Conservation (phyloP, 2,113 vertebrate species). For the Bos indicus region DNA sequence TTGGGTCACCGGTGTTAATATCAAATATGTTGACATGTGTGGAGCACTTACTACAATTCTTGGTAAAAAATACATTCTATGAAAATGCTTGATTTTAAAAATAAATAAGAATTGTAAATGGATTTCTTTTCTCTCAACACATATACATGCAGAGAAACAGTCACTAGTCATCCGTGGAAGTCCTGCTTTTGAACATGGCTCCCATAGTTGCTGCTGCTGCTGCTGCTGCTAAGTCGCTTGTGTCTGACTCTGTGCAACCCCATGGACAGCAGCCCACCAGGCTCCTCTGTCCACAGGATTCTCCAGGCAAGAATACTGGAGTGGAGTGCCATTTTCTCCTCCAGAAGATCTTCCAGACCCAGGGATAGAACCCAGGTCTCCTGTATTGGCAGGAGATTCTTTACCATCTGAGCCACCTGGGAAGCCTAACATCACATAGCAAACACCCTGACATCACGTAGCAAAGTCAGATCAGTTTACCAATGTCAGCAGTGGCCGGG, state of each 20-base stretch:
- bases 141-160: background rate
- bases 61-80: background rate
- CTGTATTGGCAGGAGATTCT: background rate
- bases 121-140: background rate
- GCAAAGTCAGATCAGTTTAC: background rate
- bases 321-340: background rate
- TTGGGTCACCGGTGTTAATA: background rate
- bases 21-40: background rate
- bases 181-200: accelerated
- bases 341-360: background rate
- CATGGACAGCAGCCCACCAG: background rate
- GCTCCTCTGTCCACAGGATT: background rate
- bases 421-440: background rate
- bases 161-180: accelerated
- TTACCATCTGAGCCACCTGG: background rate
- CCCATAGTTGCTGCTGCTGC: accelerated
- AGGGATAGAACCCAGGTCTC: background rate
- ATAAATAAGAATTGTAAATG: background rate
- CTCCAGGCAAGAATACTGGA: background rate
- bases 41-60: background rate
- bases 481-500: accelerated
- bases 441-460: background rate
- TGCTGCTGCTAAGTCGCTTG: accelerated
- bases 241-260: background rate
- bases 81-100: background rate